A percentile compares a stretch with the other conserved stretches of the same genome.
Conservation (phyloP, 2,888 invertebrate species). For the Drosophila demipolita region DNA sequence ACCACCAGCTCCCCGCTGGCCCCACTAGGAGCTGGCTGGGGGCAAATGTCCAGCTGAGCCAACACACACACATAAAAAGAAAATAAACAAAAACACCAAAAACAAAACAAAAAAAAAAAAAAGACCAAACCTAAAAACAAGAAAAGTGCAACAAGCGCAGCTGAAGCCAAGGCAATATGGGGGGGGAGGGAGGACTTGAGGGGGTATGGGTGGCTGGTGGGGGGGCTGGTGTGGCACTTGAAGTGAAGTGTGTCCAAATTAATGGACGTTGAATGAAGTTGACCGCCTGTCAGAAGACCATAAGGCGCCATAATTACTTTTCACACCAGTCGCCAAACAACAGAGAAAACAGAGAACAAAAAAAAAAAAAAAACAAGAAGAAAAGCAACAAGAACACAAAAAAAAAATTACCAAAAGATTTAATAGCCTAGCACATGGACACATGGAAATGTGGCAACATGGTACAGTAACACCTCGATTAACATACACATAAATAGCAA, state of each 20-base stretch:
- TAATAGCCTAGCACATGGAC: neutral
- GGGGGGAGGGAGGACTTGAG: neutral
- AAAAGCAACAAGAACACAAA: neutral
- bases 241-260: conserved; percentile 70
- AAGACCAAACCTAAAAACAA: conserved; percentile 15
- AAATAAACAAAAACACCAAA: conserved; percentile 49
- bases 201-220: neutral
- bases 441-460: neutral
- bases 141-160: conserved; percentile 60
- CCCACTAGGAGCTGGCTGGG: neutral
- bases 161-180: conserved; percentile 6
- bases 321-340: conserved; percentile 64
- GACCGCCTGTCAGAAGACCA: conserved; percentile 79
- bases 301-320: conserved; percentile 78
- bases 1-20: neutral
- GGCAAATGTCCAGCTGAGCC: conserved; percentile 67
- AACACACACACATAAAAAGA: conserved; percentile 62
- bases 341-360: conserved; percentile 1
- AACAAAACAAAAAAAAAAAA: neutral
- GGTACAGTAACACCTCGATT: neutral
- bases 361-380: neutral
- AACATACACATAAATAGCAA: neutral
- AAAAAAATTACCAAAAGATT: neutral
- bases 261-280: conserved; percentile 74
- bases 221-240: conserved; percentile 1